Evolutionary conservation across 37 sponge, comb jelly and placozoan genomes (phyloP).

Genomic region (Spongilla lacustris): DNA sequence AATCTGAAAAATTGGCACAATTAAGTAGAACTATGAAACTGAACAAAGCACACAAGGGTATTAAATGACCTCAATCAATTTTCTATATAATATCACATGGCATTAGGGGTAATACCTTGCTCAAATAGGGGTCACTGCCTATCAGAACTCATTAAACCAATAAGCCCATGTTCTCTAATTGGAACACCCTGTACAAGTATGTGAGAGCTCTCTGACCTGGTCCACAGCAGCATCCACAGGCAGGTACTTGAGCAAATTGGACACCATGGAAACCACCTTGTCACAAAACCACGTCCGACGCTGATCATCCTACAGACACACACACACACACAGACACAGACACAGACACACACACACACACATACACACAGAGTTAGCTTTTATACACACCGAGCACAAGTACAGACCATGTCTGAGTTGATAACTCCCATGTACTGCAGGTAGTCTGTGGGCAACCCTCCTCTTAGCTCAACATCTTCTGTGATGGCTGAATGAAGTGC

Average conservation of each 20-base stretch:
- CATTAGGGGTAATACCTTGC: too few species aligned
- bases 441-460: conserved; percentile 74
- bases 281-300: conserved; percentile 47
- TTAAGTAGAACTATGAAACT: neutral
- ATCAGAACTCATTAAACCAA: too few species aligned
- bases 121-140: too few species aligned
- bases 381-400: neutral
- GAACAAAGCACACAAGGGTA: neutral
- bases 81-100: too few species aligned
- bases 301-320: conserved; percentile 51
- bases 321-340: conserved; percentile 7
- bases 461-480: conserved; percentile 80
- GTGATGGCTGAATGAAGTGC: conserved; percentile 65
- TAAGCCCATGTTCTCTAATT: too few species aligned
- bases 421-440: conserved; percentile 73
- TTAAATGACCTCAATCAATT: too few species aligned
- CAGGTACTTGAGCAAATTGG: conserved; percentile 42
- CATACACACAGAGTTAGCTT: neutral
- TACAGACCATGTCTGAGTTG: conserved; percentile 67
- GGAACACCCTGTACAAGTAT: neutral
- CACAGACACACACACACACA: neutral
- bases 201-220: conserved; percentile 64
- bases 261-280: conserved; percentile 54
- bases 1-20: conserved; percentile 30
- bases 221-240: conserved; percentile 80